Evolutionary conservation across 2,888 invertebrate species (phyloP), one percentile per base, ranked within the genome.

Genomic region (Tromatobia lineatoria): DNA sequence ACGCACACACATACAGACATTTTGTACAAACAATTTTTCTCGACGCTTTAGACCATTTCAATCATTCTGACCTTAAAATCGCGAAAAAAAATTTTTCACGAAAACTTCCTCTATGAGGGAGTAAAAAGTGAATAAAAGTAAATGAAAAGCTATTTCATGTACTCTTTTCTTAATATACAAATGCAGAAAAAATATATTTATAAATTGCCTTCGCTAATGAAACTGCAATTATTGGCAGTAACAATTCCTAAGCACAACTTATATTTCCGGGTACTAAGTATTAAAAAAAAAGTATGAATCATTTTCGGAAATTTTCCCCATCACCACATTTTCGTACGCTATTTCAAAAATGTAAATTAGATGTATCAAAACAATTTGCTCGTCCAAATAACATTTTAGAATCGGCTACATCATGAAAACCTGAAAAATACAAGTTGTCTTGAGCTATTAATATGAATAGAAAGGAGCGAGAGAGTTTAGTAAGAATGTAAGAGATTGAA

Each of bases 401-500:
- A 57, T 25, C 57, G 13, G 25, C 59, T 34, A 34, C 59, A 61
- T 34, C 18, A 8, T 10, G 52, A 6, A n/a, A 2, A 15, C 2
- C 1, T 1, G n/a, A 61, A 61, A 38, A 8, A n/a, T 61, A 18
- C n/a, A 61, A 38, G 38, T 42, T 64, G 3, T 8, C 20, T 64
- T 38, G n/a, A 18, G 18, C 34, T 70, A 70, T 54, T 70, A 38
- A 38, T 38, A 34, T 20, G 54, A n/a, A 18, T 42, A 71, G 38
- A 71, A 71, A 71, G 54, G 38, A 23, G 57, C 57, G 67, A 67
- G 76, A 47, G 45, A 57, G 67, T 69, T 67, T 54, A 38, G 67
- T 45, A 25, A 67, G 67, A 77, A 77, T 77, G 57, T 38, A 52
- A 34, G 52, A 45, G 45, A 67, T 77, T 77, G 67, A 42, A 54